Evolutionary conservation across 2,797 vertebrate species (phyloP).

Genomic region (Lindbergichthys nudifrons): DNA sequence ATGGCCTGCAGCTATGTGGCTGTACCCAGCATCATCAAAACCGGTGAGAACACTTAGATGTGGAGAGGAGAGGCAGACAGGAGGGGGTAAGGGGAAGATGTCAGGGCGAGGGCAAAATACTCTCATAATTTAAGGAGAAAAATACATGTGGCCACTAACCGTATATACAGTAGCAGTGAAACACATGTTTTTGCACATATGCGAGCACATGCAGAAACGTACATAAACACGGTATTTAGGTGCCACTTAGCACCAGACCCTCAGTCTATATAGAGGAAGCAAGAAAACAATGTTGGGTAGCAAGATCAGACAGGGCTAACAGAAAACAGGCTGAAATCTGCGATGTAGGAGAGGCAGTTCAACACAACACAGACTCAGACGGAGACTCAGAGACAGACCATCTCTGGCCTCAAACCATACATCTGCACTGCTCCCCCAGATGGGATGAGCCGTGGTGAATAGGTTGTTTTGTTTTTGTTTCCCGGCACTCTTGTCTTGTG

Average conservation of each 20-base stretch:
- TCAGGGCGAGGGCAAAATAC: conserved; percentile 30
- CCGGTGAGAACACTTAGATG: conserved; percentile 75
- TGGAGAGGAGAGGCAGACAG: conserved; percentile 65
- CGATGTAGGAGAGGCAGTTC: conserved; percentile 67
- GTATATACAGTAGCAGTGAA: conserved; percentile 37
- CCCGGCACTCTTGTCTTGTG: conserved; percentile 52
- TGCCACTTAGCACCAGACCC: conserved; percentile 56
- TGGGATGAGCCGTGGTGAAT: conserved; percentile 54
- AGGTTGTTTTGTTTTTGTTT: conserved; percentile 46
- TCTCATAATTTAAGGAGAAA: conserved; percentile 32
- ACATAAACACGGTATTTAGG: conserved; percentile 37
- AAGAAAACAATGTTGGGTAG: conserved; percentile 62
- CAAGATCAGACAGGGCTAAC: conserved; percentile 69
- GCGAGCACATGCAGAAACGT: conserved; percentile 23
- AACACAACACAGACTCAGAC: conserved; percentile 62
- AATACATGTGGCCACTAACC: conserved; percentile 34
- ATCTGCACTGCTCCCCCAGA: conserved; percentile 60
- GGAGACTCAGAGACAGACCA: conserved; percentile 59
- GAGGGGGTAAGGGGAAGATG: conserved; percentile 28
- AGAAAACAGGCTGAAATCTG: conserved; percentile 73
- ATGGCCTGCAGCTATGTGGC: conserved; percentile 65
- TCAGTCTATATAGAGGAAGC: conserved; percentile 52
- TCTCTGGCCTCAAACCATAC: conserved; percentile 69
- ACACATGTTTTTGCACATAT: conserved; percentile 31
- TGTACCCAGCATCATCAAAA: conserved; percentile 76